These are phyloP conservation scores for Callipepla squamata DNA, from an alignment of 2,113 vertebrate genomes.

Conservation along the genomic window DNA sequence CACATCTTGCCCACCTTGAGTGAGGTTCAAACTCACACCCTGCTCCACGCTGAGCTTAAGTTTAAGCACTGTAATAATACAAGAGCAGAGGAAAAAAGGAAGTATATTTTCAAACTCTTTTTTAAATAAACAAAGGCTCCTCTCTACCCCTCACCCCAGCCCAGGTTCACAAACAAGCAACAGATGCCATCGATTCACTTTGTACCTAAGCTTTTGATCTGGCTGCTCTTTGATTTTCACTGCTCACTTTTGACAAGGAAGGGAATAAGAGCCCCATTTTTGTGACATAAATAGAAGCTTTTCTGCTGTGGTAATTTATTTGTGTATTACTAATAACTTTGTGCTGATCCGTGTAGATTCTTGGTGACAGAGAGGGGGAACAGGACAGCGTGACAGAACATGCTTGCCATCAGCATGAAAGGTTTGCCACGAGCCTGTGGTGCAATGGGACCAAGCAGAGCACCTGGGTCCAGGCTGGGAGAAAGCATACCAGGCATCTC, in stretches of 20 bases:
- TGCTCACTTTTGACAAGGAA: conserved; percentile 48
- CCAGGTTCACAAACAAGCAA: background rate
- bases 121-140: conserved; percentile 2
- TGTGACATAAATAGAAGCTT: conserved; percentile 38
- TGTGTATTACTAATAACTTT: conserved; percentile 43
- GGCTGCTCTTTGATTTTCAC: conserved; percentile 24
- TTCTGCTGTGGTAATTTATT: conserved; percentile 32
- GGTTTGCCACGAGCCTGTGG: background rate
- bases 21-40: background rate
- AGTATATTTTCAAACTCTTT: background rate
- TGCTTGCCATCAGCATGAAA: background rate
- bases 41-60: background rate
- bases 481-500: background rate
- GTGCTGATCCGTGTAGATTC: conserved; percentile 28
- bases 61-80: background rate
- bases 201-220: conserved; percentile 48
- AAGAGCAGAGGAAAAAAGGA: background rate
- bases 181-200: conserved; percentile 41
- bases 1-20: background rate
- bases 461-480: background rate
- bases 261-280: conserved; percentile 40
- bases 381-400: background rate
- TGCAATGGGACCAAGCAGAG: background rate
- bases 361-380: background rate
- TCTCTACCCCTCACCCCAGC: conserved; percentile 17